Percentiles rank a stretch among this genome's conserved stretches.
These are phyloP conservation scores for Drosophila nannoptera DNA, from an alignment of 1,140 invertebrate species.

Conservation along the genomic window DNA sequence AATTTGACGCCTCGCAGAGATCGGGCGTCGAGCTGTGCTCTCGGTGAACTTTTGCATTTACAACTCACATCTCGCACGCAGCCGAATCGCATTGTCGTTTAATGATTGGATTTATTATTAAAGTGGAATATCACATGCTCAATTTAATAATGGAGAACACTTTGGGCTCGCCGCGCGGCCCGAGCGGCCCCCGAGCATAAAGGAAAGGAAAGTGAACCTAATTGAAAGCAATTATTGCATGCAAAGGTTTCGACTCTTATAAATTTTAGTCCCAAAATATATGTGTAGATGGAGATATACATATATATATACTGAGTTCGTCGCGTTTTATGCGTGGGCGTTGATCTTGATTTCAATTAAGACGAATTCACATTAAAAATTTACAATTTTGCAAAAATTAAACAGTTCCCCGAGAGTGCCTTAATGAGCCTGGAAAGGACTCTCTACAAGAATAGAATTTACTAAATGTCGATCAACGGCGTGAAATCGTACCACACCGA, in stretches of 20 bases:
- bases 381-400: no score
- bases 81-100: conserved; percentile 21
- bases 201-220: conserved; percentile 30
- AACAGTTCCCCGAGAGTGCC: no score
- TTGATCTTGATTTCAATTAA: conserved; percentile 62
- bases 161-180: conserved; percentile 25
- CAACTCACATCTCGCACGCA: not conserved
- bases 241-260: conserved; percentile 27
- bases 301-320: conserved; percentile 3
- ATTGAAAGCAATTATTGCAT: conserved; percentile 65
- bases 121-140: conserved; percentile 34
- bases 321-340: conserved; percentile 10
- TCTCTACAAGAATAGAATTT: conserved; percentile 7
- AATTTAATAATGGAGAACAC: conserved; percentile 58
- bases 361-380: conserved; percentile 15
- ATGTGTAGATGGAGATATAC: not conserved
- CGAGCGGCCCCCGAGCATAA: conserved; percentile 12
- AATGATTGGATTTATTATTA: conserved; percentile 25
- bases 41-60: not conserved
- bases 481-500: conserved; percentile 4
- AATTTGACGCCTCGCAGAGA: conserved; percentile 1
- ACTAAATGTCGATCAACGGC: conserved; percentile 25
- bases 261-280: conserved; percentile 1
- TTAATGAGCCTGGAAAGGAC: conserved; percentile 5
- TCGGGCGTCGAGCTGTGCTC: not conserved